Percentiles rank a stretch among this genome's conserved stretches.
Evolutionary conservation across 37 sponge, comb jelly and placozoan species (phyloP).

Genomic region (Hexactinellida sp.): DNA sequence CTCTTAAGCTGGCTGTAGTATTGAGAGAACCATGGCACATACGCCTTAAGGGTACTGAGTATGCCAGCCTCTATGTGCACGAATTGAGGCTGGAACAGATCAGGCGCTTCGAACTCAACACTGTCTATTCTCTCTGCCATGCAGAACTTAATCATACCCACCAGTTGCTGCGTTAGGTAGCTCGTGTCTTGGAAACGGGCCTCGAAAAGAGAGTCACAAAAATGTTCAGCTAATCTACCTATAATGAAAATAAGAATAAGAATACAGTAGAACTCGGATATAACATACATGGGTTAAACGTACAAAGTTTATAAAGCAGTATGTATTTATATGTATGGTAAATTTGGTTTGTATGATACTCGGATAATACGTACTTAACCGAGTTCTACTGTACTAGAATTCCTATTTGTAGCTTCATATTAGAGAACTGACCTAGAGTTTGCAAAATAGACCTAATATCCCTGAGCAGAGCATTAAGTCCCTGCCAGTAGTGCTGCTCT

Average conservation of each 20-base stretch:
- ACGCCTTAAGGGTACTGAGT: background rate
- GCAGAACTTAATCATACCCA: background rate
- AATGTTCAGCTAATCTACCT: slow-evolving; percentile 57
- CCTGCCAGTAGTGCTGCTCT: slow-evolving; percentile 17
- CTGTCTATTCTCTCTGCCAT: background rate
- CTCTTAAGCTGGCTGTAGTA: background rate
- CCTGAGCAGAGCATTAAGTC: slow-evolving; percentile 47
- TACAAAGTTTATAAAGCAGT: no score
- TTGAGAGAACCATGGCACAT: background rate
- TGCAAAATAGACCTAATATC: slow-evolving; percentile 60
- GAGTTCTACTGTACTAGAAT: no score
- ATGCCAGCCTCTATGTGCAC: background rate
- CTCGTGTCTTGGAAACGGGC: slow-evolving; percentile 24
- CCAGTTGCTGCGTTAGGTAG: background rate
- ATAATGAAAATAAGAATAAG: background rate
- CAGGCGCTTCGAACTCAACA: background rate
- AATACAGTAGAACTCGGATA: no score
- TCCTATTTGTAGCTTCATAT: no score
- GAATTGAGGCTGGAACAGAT: background rate
- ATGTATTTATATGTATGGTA: no score
- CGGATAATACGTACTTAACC: no score
- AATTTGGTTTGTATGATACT: no score
- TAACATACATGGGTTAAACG: background rate
- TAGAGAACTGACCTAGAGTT: slow-evolving; percentile 24
- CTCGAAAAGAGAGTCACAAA: slow-evolving; percentile 32